Conservation (phyloP, 2,888 invertebrate species). For the Leucoma salicis region DNA sequence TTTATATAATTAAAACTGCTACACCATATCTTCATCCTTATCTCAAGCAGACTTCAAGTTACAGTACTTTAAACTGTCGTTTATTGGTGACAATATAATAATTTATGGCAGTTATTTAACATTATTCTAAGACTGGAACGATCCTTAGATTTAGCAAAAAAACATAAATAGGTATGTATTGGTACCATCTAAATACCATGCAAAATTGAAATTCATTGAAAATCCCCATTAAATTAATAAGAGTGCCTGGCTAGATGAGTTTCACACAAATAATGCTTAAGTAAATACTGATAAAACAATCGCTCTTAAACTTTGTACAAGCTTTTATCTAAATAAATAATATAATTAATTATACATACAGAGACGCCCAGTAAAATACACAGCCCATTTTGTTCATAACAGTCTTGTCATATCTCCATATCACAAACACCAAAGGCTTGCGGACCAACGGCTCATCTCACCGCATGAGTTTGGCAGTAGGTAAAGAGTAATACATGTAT, state of each 20-base stretch:
- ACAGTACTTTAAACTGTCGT: no score
- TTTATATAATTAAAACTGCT: background rate
- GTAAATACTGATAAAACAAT: background rate
- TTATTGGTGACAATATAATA: no score
- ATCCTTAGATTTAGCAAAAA: no score
- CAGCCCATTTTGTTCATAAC: slow-evolving; percentile 47
- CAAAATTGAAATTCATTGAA: no score
- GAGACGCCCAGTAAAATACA: slow-evolving; percentile 42
- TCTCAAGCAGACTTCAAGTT: no score
- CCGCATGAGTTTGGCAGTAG: slow-evolving; percentile 64
- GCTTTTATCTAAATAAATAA: slow-evolving; percentile 30
- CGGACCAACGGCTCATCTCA: slow-evolving; percentile 50
- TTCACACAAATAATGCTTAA: no score
- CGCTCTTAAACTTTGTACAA: slow-evolving; percentile 18
- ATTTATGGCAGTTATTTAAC: background rate
- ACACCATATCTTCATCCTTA: background rate
- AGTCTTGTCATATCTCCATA: slow-evolving; percentile 50
- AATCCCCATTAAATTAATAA: no score
- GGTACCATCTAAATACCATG: background rate
- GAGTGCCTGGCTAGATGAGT: no score
- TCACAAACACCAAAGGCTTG: slow-evolving; percentile 52
- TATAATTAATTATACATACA: slow-evolving; percentile 37
- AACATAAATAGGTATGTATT: background rate
- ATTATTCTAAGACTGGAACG: no score
- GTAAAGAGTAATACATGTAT: slow-evolving; percentile 60